Evolutionary conservation across 2,888 invertebrate genomes (phyloP).

Genomic region (Bibio marci): DNA sequence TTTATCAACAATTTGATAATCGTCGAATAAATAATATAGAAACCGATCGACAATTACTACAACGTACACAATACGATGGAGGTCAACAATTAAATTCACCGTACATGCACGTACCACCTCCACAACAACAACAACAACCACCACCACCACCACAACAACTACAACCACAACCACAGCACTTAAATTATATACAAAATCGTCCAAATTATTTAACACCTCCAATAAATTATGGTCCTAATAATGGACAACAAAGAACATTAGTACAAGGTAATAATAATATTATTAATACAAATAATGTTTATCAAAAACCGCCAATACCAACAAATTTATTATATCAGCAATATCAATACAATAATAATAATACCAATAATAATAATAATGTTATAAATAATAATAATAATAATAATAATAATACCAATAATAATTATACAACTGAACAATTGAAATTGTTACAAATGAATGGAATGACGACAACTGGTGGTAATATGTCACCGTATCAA

Average conservation of each 20-base stretch:
- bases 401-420: slow-evolving; percentile 7
- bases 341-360: slow-evolving; percentile 10
- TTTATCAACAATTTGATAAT: not conserved
- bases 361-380: slow-evolving; percentile 13
- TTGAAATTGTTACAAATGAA: slow-evolving; percentile 21
- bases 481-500: slow-evolving; percentile 35
- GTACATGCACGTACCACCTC: slow-evolving; percentile 17
- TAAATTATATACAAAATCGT: slow-evolving; percentile 11
- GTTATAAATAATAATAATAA: slow-evolving; percentile 13
- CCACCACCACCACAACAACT: slow-evolving; percentile 19
- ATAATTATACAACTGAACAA: slow-evolving; percentile 7
- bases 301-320: slow-evolving; percentile 9
- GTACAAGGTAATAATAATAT: too few relatives aligned
- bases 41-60: not conserved
- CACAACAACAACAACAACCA: slow-evolving; percentile 17
- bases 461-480: slow-evolving; percentile 35
- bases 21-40: slow-evolving; percentile 6
- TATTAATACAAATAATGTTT: slow-evolving; percentile 7
- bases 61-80: slow-evolving; percentile 6
- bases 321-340: too few relatives aligned
- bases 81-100: slow-evolving; percentile 9
- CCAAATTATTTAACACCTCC: slow-evolving; percentile 5
- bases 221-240: slow-evolving; percentile 2
- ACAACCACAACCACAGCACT: slow-evolving; percentile 11
- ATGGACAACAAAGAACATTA: slow-evolving; percentile 3